Evolutionary conservation across 37 sponge, comb jelly and placozoan species (phyloP).

Genomic region (Petrosia ficiformis): DNA sequence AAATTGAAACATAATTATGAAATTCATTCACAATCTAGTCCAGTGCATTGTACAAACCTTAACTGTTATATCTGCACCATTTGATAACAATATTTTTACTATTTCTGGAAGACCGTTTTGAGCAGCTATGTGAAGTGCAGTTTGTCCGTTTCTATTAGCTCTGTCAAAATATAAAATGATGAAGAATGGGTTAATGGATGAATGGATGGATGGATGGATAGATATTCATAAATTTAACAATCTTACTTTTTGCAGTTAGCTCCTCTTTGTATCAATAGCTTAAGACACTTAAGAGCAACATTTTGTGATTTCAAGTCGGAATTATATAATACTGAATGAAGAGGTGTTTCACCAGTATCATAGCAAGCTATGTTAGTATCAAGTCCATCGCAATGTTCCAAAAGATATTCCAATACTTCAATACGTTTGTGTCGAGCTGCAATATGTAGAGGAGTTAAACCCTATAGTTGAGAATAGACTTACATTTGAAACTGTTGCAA

Average conservation of each 20-base stretch:
- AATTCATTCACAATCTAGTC: too few relatives aligned
- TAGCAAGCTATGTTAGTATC: slow-evolving; percentile 15
- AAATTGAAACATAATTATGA: background rate
- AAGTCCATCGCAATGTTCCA: slow-evolving; percentile 32
- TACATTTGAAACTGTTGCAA: too few relatives aligned
- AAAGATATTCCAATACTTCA: slow-evolving; percentile 53
- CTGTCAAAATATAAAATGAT: too few relatives aligned
- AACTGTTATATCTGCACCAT: slow-evolving; percentile 47
- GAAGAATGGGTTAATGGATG: too few relatives aligned
- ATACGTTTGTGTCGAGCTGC: slow-evolving; percentile 46
- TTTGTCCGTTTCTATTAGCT: slow-evolving; percentile 24
- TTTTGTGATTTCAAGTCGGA: background rate
- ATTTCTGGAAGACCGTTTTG: slow-evolving; percentile 25
- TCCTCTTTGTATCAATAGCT: slow-evolving; percentile 60
- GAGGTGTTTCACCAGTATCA: slow-evolving; percentile 37
- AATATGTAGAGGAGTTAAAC: slow-evolving; percentile 54
- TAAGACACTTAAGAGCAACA: slow-evolving; percentile 1
- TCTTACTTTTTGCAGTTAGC: slow-evolving; percentile 58
- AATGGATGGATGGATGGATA: too few relatives aligned
- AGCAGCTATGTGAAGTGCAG: slow-evolving; percentile 54
- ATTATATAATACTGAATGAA: slow-evolving; percentile 31
- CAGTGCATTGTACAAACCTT: slow-evolving; percentile 28
- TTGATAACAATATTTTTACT: slow-evolving; percentile 38
- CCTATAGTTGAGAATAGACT: slow-evolving; percentile 28
- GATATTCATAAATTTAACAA: too few relatives aligned